phyloP scores from a whole-genome alignment of 2,797 vertebrate species.

The Limosa lapponica region DNA sequence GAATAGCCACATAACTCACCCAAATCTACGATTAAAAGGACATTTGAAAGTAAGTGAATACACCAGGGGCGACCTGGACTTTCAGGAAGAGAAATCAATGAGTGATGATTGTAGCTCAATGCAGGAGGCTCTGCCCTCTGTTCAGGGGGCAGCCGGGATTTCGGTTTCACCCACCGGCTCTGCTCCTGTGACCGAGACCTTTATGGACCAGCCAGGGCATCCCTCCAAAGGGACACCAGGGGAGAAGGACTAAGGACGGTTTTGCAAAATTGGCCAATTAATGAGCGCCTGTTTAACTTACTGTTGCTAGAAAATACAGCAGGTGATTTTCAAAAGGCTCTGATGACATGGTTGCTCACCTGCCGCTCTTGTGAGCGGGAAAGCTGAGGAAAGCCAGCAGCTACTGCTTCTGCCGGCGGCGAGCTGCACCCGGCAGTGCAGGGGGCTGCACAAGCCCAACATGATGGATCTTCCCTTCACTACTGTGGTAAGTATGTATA shows the following conservation, averaged over 20 bases:
- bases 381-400: rapidly evolving
- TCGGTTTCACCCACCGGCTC: neutral
- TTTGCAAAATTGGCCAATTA: rapidly evolving
- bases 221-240: neutral
- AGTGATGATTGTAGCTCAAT: neutral
- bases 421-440: neutral
- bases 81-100: neutral
- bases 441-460: neutral
- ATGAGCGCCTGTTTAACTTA: neutral
- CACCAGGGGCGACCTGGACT: too few relatives aligned
- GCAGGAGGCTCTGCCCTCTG: neutral
- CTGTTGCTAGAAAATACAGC: neutral
- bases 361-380: rapidly evolving
- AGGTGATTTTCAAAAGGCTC: neutral
- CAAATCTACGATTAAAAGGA: neutral
- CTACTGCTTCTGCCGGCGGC: neutral
- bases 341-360: rapidly evolving
- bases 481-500: neutral
- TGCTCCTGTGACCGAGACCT: neutral
- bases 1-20: neutral
- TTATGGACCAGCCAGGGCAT: neutral
- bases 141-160: neutral
- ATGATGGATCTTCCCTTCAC: neutral
- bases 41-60: neutral
- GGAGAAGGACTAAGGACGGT: neutral